Conservation (phyloP, 2,888 invertebrate genomes). For the Stenotaenia linearis region DNA sequence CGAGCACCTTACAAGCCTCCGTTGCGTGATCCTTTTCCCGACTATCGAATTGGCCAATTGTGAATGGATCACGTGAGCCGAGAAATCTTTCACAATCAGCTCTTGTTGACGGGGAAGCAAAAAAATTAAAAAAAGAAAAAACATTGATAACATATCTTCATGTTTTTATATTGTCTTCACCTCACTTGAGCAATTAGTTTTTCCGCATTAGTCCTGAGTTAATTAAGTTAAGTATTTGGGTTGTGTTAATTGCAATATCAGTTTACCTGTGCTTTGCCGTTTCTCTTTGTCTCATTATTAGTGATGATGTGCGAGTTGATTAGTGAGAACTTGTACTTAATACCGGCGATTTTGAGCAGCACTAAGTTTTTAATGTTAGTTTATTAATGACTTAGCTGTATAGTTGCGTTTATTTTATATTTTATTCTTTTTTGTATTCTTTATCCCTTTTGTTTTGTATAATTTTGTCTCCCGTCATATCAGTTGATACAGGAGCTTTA, state of each 20-base stretch:
- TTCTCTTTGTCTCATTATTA: conserved; percentile 4
- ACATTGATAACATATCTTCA: conserved; percentile 24
- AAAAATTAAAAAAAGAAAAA: not conserved
- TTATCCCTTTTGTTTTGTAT: not conserved
- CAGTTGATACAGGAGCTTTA: not conserved
- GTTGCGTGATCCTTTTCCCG: conserved; percentile 17
- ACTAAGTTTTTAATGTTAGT: conserved; percentile 7
- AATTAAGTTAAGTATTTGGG: not conserved
- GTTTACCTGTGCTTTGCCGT: conserved; percentile 18
- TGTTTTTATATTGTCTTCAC: conserved; percentile 22
- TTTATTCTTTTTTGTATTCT: not conserved
- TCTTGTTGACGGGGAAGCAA: conserved; percentile 11
- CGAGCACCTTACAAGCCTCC: not conserved
- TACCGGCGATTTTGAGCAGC: conserved; percentile 23
- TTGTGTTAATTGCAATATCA: conserved; percentile 17
- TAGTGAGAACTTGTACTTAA: conserved; percentile 23
- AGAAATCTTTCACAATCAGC: conserved; percentile 21
- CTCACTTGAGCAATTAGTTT: conserved; percentile 19
- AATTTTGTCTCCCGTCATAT: not conserved
- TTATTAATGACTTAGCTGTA: not conserved
- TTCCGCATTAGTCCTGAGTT: not conserved
- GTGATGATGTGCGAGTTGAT: conserved; percentile 19
- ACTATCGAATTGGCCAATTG: conserved; percentile 20
- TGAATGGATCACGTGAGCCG: conserved; percentile 22
- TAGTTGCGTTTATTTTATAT: not conserved